These are phyloP conservation scores for Felis catus DNA, from an alignment of 2,113 vertebrate species.

Conservation along the genomic window DNA sequence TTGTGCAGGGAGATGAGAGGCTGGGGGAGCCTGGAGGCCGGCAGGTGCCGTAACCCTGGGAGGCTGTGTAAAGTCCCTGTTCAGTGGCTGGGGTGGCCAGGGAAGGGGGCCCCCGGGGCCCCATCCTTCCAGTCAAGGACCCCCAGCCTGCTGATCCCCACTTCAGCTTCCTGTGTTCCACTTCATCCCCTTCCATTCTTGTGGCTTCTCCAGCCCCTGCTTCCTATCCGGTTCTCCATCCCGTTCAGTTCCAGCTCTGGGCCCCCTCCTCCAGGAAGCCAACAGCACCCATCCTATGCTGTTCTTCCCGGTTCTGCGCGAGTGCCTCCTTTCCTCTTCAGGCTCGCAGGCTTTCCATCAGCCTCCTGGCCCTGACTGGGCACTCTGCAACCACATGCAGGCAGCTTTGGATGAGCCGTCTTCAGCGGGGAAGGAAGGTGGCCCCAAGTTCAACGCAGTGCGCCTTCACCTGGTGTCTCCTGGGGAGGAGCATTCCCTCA, in stretches of 20 bases:
- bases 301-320: neutral
- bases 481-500: neutral
- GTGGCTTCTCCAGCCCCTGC: neutral
- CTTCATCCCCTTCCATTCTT: rapidly evolving
- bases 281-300: rapidly evolving
- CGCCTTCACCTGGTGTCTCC: rapidly evolving
- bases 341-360: rapidly evolving
- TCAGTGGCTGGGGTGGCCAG: neutral
- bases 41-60: neutral
- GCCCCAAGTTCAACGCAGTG: neutral
- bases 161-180: neutral
- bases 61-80: neutral
- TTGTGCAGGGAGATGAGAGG: conserved; percentile 70
- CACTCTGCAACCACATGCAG: rapidly evolving
- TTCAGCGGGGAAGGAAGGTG: neutral
- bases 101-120: neutral
- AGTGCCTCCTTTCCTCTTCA: too few relatives aligned
- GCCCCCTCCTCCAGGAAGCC: neutral
- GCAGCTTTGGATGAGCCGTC: neutral
- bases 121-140: too few relatives aligned
- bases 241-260: neutral
- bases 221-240: neutral
- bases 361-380: neutral
- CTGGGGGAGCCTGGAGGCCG: rapidly evolving
- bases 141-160: neutral